phyloP scores from a whole-genome alignment of 2,888 invertebrate genomes.

The Scaptomyza reducta region DNA sequence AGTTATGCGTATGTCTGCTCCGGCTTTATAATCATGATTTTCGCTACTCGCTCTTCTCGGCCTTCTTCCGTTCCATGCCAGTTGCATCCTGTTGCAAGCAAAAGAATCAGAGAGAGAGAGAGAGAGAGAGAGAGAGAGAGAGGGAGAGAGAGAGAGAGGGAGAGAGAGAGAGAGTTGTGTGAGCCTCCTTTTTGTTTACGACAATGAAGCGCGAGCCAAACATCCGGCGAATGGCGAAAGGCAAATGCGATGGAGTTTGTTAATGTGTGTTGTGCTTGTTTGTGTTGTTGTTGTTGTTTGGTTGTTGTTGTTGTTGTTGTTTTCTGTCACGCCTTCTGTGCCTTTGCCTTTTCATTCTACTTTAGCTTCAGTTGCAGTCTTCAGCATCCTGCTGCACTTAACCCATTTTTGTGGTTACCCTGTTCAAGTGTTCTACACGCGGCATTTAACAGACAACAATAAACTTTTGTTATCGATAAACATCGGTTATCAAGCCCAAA shows the following conservation, averaged over 20 bases:
- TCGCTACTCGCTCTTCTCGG: constrained; percentile 45
- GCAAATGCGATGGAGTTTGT: neutral
- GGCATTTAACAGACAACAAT: no score
- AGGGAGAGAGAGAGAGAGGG: neutral
- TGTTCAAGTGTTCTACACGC: neutral
- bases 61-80: constrained; percentile 10
- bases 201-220: constrained; percentile 58
- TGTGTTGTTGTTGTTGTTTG: constrained; percentile 8
- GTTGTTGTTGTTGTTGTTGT: constrained; percentile 16
- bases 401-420: constrained; percentile 61
- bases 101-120: no score
- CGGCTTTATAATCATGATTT: constrained; percentile 30
- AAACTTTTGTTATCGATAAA: no score
- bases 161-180: neutral
- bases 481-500: neutral
- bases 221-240: constrained; percentile 45
- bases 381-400: constrained; percentile 69
- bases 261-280: constrained; percentile 11
- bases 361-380: constrained; percentile 25
- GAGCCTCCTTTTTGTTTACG: constrained; percentile 68
- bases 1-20: constrained; percentile 9
- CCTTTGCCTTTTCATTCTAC: neutral
- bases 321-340: constrained; percentile 14
- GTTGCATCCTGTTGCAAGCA: neutral
- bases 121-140: neutral